These are phyloP conservation scores for Tolypeutes matacus DNA, from an alignment of 2,797 vertebrate species.

Conservation along the genomic window DNA sequence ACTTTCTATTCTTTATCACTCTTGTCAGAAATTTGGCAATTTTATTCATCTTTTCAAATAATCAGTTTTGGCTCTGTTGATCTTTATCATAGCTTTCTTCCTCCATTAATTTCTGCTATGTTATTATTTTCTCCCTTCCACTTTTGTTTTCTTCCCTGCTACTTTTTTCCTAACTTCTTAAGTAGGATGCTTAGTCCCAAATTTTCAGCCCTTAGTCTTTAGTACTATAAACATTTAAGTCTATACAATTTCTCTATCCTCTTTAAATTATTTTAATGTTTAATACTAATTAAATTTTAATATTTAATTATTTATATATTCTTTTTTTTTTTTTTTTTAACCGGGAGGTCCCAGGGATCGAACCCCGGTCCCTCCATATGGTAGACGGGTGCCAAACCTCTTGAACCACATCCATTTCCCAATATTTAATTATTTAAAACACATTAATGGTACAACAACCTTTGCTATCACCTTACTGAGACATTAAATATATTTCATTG, in stretches of 20 bases:
- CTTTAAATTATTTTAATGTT: constrained; percentile 50
- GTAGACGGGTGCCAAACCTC: no score
- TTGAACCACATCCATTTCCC: no score
- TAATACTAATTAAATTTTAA: constrained; percentile 51
- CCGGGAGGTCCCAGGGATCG: no score
- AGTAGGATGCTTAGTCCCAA: background rate
- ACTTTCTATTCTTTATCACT: background rate
- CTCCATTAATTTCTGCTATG: background rate
- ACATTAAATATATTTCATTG: background rate
- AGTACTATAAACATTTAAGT: background rate
- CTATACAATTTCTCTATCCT: background rate
- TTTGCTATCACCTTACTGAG: constrained; percentile 35
- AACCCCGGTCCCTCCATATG: no score
- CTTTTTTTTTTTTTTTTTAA: no score
- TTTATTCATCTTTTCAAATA: constrained; percentile 21
- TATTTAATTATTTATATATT: background rate
- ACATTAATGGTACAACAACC: background rate
- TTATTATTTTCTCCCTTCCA: constrained; percentile 54
- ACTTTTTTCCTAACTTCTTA: constrained; percentile 40
- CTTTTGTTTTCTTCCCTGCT: background rate
- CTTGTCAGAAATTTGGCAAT: constrained; percentile 7
- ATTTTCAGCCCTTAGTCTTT: constrained; percentile 33
- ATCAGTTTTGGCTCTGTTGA: background rate
- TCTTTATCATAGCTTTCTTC: background rate
- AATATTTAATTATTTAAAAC: background rate